Evolutionary conservation across 1,140 invertebrate genomes (phyloP).

Genomic region (Centruroides vittatus): DNA sequence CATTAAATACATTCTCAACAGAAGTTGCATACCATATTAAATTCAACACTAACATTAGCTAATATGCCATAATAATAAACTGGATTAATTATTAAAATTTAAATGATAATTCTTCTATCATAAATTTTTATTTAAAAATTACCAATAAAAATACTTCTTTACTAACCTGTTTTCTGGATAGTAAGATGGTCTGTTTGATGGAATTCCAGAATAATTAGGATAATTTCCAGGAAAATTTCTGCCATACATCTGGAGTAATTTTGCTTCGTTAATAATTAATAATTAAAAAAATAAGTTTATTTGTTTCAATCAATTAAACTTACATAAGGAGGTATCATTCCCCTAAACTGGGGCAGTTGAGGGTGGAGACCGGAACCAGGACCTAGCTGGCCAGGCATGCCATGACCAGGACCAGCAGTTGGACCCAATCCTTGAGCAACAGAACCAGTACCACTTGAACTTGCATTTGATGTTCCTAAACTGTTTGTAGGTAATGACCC

Average conservation of each 20-base stretch:
- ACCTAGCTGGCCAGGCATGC: conserved; percentile 21
- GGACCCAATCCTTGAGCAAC: conserved; percentile 1
- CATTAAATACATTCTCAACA: too few relatives aligned
- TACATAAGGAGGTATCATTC: conserved; percentile 59
- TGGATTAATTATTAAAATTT: too few relatives aligned
- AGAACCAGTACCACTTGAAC: neutral
- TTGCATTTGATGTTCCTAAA: neutral
- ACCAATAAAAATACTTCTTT: too few relatives aligned
- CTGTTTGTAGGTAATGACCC: neutral
- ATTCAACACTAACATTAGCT: too few relatives aligned
- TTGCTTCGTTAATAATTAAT: neutral
- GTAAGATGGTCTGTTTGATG: conserved; percentile 24
- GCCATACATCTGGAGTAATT: conserved; percentile 25
- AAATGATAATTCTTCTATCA: too few relatives aligned
- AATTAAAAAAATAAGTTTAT: neutral
- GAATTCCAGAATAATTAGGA: conserved; percentile 28
- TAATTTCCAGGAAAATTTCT: conserved; percentile 20
- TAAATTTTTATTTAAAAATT: too few relatives aligned
- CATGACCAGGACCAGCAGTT: conserved; percentile 1
- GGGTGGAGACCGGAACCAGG: conserved; percentile 25
- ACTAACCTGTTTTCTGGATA: conserved; percentile 28
- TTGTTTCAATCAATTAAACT: conserved; percentile 20
- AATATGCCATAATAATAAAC: too few relatives aligned
- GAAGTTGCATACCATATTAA: too few relatives aligned
- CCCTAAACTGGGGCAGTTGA: conserved; percentile 41